Evolutionary conservation across 2,113 vertebrate species (phyloP).

Genomic region (Lagopus leucura): DNA sequence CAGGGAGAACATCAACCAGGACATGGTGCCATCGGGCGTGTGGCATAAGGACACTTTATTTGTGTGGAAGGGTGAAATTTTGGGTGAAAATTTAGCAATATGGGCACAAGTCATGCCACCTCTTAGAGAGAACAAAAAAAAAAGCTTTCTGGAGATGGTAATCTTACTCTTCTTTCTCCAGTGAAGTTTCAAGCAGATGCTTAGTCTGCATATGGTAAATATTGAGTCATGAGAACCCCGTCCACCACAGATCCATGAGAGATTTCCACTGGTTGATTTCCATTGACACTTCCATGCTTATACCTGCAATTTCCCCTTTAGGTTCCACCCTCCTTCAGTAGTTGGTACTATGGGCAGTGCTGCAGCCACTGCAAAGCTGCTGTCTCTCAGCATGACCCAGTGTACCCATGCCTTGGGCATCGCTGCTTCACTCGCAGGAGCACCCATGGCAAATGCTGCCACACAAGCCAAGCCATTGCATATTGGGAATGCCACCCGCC

Average conservation of each 20-base stretch:
- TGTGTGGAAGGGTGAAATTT: not conserved
- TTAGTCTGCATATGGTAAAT: fast-evolving
- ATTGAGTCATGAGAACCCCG: not conserved
- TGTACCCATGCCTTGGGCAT: slow-evolving; percentile 86
- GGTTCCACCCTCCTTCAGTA: slow-evolving; percentile 90
- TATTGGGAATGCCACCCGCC: slow-evolving; percentile 84
- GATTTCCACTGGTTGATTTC: not conserved
- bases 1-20: fast-evolving
- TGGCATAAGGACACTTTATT: not conserved
- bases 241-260: fast-evolving
- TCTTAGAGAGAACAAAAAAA: not conserved
- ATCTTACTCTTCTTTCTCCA: not conserved
- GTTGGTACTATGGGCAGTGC: slow-evolving; percentile 90
- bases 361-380: slow-evolving; percentile 83
- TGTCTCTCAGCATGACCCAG: slow-evolving; percentile 76
- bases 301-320: not conserved
- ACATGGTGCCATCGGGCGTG: fast-evolving
- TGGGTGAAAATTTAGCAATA: not conserved
- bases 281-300: not conserved
- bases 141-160: not conserved
- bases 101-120: not conserved
- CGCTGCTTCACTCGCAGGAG: slow-evolving; percentile 86
- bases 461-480: slow-evolving; percentile 90
- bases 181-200: not conserved
- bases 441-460: slow-evolving; percentile 91